A percentile compares a stretch with the other conserved stretches of the same genome.
Conservation (phyloP, 2,113 vertebrate genomes). For the Hydropotes inermis region DNA sequence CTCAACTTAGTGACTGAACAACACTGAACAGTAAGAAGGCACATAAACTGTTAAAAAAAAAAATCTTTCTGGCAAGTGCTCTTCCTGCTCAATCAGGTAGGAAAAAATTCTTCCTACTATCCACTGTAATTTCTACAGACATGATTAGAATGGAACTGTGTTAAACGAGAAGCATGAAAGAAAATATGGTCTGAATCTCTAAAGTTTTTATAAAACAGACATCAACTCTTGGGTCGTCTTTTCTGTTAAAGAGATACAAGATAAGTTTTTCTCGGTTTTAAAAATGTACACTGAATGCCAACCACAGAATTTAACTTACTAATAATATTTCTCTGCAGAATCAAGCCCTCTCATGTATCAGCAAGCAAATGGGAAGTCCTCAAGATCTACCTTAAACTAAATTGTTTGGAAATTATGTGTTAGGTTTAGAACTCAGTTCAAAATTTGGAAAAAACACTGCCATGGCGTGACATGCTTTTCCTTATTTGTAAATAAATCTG, state of each 20-base stretch:
- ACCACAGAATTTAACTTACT: background rate
- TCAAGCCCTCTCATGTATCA: background rate
- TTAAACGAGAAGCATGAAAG: background rate
- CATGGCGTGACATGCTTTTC: background rate
- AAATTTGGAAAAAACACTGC: background rate
- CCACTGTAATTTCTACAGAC: background rate
- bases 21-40: background rate
- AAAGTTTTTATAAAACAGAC: background rate
- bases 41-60: background rate
- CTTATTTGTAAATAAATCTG: background rate
- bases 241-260: background rate
- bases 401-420: background rate
- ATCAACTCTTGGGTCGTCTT: background rate
- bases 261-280: background rate
- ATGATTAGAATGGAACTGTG: background rate
- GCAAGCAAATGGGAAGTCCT: background rate
- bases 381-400: background rate
- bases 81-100: background rate
- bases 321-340: background rate
- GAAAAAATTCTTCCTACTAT: background rate
- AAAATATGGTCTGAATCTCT: background rate
- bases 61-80: background rate
- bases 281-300: background rate
- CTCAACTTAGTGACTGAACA: background rate
- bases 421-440: background rate